phyloP scores from a whole-genome alignment of 2,888 invertebrate genomes.

The Macrosiphum euphorbiae region DNA sequence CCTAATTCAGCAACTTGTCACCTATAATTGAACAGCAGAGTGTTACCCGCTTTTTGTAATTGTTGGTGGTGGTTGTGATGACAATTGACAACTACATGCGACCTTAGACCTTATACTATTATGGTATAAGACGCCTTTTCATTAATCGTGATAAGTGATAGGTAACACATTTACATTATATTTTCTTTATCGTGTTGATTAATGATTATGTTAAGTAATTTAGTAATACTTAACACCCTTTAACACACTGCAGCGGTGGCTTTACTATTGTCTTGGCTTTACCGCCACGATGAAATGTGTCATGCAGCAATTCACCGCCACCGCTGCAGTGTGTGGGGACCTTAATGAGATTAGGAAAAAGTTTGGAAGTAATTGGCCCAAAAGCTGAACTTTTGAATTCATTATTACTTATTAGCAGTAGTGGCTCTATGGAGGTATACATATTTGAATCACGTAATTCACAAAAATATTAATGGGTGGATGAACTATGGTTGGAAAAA shows the following conservation, averaged over 20 bases:
- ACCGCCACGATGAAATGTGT: no score
- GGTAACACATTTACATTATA: background rate
- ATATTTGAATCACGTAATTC: no score
- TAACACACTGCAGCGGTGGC: no score
- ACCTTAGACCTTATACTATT: background rate
- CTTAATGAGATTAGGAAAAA: background rate
- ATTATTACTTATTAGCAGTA: no score
- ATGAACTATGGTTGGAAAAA: no score
- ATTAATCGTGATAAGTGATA: background rate
- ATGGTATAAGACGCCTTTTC: background rate
- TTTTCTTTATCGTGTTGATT: background rate
- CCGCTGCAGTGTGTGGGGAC: background rate
- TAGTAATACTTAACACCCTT: background rate
- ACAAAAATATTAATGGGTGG: no score
- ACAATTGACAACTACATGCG: background rate
- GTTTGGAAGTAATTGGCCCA: background rate
- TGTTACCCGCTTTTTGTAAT: background rate
- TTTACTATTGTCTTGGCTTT: no score
- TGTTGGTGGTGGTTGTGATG: background rate
- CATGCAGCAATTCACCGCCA: no score
- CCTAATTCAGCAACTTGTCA: no score
- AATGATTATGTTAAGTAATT: background rate
- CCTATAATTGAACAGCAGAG: no score
- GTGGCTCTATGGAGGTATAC: no score
- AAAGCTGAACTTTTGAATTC: background rate